Conservation (phyloP, 2,113 vertebrate genomes). For the Scomber colias region DNA sequence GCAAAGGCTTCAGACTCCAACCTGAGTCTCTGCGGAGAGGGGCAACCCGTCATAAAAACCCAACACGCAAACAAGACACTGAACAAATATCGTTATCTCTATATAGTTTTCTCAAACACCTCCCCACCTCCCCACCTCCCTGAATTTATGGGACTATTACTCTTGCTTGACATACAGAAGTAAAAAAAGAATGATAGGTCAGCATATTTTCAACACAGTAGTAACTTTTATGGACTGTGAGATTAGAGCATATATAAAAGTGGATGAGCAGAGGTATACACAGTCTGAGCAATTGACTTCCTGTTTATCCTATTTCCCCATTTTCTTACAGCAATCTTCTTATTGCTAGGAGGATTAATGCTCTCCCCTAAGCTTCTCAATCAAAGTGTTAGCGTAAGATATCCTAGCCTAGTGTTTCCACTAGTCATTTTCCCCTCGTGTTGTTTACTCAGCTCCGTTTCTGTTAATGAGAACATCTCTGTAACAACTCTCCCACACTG, state of each 20-base stretch:
- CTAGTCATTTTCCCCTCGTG: background rate
- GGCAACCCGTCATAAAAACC: slow-evolving; percentile 4
- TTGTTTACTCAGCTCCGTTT: background rate
- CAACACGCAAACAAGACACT: slow-evolving; percentile 2
- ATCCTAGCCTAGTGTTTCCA: background rate
- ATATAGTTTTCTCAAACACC: background rate
- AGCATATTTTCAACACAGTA: background rate
- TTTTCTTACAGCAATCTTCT: slow-evolving; percentile 37
- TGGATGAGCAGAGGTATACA: background rate
- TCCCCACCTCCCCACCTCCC: background rate
- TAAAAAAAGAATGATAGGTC: background rate
- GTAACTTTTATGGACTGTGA: background rate
- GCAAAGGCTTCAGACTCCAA: slow-evolving; percentile 12
- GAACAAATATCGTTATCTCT: slow-evolving; percentile 6
- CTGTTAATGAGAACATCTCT: background rate
- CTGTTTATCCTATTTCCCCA: slow-evolving; percentile 6
- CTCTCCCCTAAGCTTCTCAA: slow-evolving; percentile 40
- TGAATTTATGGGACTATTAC: background rate
- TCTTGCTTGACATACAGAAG: background rate
- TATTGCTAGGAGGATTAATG: slow-evolving; percentile 42
- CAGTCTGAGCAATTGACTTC: background rate
- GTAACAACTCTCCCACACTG: background rate
- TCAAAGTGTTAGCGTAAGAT: slow-evolving; percentile 4
- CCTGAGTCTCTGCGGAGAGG: slow-evolving; percentile 28
- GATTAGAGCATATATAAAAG: background rate